Evolutionary conservation across 2,797 vertebrate species (phyloP).

Genomic region (Crenuchus spilurus): DNA sequence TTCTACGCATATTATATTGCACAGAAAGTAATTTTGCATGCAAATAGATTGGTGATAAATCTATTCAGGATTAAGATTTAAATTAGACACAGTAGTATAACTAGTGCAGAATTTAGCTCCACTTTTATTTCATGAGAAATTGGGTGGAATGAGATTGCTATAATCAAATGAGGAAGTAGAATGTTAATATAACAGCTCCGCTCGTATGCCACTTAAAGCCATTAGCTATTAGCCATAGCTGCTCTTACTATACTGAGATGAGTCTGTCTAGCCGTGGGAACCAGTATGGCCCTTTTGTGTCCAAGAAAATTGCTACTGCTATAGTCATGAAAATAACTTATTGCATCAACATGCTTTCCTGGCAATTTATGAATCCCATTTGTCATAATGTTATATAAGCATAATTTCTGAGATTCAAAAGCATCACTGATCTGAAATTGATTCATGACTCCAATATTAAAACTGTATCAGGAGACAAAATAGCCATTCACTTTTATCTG

Average conservation of each 20-base stretch:
- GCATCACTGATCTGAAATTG: conserved; percentile 39
- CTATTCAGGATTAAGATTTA: neutral
- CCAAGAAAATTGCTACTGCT: conserved; percentile 50
- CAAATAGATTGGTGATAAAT: neutral
- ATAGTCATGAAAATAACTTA: conserved; percentile 57
- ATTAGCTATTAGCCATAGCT: neutral
- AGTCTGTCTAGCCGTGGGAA: conserved; percentile 6
- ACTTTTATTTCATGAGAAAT: neutral
- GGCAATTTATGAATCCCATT: conserved; percentile 50
- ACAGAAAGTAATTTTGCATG: neutral
- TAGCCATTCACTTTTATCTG: conserved; percentile 1
- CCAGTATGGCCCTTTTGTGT: conserved; percentile 44
- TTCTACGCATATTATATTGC: neutral
- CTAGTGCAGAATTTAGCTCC: neutral
- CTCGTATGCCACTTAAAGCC: neutral
- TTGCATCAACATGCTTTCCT: conserved; percentile 38
- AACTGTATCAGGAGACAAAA: conserved; percentile 28
- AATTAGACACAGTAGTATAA: neutral
- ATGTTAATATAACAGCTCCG: neutral
- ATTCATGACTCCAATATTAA: conserved; percentile 56
- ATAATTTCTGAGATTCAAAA: conserved; percentile 50
- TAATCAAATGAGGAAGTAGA: neutral
- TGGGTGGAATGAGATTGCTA: neutral
- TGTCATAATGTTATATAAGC: conserved; percentile 52
- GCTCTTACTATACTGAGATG: neutral